phyloP scores from a whole-genome alignment of 1,140 invertebrate genomes.

The Neoseiulus cucumeris region DNA sequence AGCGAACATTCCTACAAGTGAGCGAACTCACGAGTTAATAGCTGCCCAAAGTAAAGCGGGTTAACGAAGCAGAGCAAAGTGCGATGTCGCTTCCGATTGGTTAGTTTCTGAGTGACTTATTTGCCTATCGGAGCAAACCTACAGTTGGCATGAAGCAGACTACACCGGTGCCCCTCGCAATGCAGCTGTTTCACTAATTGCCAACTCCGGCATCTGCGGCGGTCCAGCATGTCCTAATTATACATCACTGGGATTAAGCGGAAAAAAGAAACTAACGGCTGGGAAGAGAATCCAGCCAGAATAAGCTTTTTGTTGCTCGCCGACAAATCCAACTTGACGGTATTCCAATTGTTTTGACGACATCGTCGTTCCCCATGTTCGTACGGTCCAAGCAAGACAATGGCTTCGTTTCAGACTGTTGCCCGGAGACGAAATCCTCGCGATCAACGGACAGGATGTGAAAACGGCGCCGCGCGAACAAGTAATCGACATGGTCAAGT shows the following conservation, averaged over 20 bases:
- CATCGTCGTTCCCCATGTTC: too few relatives aligned
- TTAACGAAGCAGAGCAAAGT: background rate
- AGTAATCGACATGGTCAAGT: constrained; percentile 59
- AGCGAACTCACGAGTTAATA: background rate
- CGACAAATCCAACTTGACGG: too few relatives aligned
- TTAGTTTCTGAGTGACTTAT: background rate
- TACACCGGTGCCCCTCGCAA: too few relatives aligned
- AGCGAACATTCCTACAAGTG: background rate
- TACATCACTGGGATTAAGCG: background rate
- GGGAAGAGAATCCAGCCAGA: too few relatives aligned
- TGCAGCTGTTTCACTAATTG: too few relatives aligned
- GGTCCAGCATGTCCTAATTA: too few relatives aligned
- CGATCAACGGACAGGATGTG: constrained; percentile 74
- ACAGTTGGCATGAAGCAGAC: too few relatives aligned
- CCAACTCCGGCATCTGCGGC: too few relatives aligned
- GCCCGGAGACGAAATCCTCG: constrained; percentile 68
- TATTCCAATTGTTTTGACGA: too few relatives aligned
- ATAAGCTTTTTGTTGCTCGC: too few relatives aligned
- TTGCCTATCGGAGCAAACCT: too few relatives aligned
- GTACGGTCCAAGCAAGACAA: background rate
- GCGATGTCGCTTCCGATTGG: background rate
- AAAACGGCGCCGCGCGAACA: constrained; percentile 57
- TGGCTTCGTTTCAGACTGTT: constrained; percentile 39
- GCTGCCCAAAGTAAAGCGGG: background rate
- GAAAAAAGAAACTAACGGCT: too few relatives aligned